A percentile compares a stretch with the other conserved stretches of the same genome.
Evolutionary conservation across 2,888 invertebrate genomes (phyloP).

Genomic region (Drosophila birchii): DNA sequence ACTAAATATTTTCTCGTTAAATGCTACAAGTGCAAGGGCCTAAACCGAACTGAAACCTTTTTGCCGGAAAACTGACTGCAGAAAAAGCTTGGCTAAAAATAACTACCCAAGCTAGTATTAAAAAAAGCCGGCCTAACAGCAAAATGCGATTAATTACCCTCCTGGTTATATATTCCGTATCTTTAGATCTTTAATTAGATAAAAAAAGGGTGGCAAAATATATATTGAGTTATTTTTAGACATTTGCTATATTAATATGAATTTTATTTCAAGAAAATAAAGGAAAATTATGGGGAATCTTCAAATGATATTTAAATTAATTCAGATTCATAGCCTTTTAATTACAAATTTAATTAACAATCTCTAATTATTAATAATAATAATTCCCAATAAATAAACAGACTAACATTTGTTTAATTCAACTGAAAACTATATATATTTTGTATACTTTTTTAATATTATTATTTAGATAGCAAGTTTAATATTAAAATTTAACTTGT

Average conservation of each 20-base stretch:
- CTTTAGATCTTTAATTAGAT: not conserved
- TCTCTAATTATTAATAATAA: too few species aligned
- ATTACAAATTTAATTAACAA: too few species aligned
- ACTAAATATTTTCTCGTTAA: not conserved
- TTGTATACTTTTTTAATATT: not conserved
- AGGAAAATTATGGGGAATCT: too few species aligned
- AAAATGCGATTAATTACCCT: not conserved
- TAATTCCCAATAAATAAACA: too few species aligned
- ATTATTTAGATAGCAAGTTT: not conserved
- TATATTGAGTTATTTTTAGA: not conserved
- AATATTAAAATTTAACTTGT: not conserved
- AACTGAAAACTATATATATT: not conserved
- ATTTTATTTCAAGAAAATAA: too few species aligned
- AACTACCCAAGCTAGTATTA: not conserved
- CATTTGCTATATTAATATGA: not conserved
- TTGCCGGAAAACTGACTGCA: not conserved
- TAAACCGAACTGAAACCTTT: slow-evolving; percentile 41
- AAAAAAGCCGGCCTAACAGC: not conserved
- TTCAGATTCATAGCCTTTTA: too few species aligned
- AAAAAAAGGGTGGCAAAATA: not conserved
- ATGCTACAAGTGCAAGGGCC: slow-evolving; percentile 7
- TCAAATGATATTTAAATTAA: too few species aligned
- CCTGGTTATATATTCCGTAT: not conserved
- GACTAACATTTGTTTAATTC: not conserved
- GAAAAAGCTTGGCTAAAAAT: slow-evolving; percentile 19